A percentile compares a stretch with the other conserved stretches of the same genome.
phyloP scores from a whole-genome alignment of 2,888 invertebrate genomes.

The Anticlea derivata region DNA sequence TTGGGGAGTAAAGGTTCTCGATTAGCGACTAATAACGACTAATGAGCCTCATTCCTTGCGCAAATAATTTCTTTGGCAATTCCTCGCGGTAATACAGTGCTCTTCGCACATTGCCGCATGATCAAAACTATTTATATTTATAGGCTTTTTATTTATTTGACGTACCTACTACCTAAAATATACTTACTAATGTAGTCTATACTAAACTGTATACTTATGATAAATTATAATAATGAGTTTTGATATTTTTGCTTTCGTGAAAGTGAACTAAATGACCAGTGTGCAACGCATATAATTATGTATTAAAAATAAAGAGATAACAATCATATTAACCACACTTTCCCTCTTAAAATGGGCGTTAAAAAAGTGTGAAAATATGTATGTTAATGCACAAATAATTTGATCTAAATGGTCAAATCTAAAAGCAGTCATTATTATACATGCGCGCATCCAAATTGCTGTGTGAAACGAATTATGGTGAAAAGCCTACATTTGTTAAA shows the following conservation, averaged over 20 bases:
- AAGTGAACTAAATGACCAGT: slow-evolving; percentile 24
- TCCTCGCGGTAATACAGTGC: too few species aligned
- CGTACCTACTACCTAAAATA: too few species aligned
- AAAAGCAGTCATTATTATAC: slow-evolving; percentile 36
- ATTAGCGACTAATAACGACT: too few species aligned
- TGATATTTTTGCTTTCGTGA: slow-evolving; percentile 11
- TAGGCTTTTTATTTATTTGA: too few species aligned
- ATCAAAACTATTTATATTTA: too few species aligned
- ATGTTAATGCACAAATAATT: slow-evolving; percentile 56
- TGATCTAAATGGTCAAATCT: slow-evolving; percentile 37
- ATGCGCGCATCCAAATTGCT: slow-evolving; percentile 36
- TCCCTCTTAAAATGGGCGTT: slow-evolving; percentile 43
- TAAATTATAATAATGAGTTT: neutral
- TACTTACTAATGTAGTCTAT: too few species aligned
- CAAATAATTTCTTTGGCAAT: too few species aligned
- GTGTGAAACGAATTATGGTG: slow-evolving; percentile 22
- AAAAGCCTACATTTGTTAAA: neutral
- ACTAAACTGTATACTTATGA: too few species aligned
- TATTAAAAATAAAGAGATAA: slow-evolving; percentile 29
- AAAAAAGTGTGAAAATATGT: slow-evolving; percentile 41
- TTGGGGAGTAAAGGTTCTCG: too few species aligned
- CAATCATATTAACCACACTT: slow-evolving; percentile 36
- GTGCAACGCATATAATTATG: slow-evolving; percentile 25
- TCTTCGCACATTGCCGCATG: too few species aligned
- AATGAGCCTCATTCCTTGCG: too few species aligned